Conservation (phyloP, 2,888 invertebrate species). For the Mesorhabditis sp. region DNA sequence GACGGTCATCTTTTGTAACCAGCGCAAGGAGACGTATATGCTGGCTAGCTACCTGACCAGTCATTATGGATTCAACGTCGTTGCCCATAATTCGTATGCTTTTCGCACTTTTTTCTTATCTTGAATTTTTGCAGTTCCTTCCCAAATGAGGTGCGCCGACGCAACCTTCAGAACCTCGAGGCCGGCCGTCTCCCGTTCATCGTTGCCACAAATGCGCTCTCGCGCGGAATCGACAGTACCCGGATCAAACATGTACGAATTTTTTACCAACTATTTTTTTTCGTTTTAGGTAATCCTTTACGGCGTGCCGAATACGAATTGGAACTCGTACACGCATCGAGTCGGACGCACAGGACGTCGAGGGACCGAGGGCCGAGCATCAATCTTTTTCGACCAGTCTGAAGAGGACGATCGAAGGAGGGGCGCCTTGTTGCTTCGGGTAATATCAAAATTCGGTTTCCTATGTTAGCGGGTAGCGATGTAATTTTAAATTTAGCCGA, state of each 20-base stretch:
- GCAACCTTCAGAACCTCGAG: background rate
- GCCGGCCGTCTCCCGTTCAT: background rate
- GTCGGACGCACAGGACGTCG: background rate
- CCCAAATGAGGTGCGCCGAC: background rate
- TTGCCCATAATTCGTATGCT: background rate
- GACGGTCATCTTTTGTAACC: constrained; percentile 1
- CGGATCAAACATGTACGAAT: constrained; percentile 3
- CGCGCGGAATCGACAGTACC: background rate
- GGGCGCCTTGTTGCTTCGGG: background rate
- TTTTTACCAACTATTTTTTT: background rate
- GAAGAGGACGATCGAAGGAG: background rate
- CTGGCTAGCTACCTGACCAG: background rate
- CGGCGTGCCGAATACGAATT: background rate
- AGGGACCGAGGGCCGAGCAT: background rate
- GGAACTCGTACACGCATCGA: background rate
- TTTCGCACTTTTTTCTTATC: background rate
- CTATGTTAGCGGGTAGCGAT: too few relatives aligned
- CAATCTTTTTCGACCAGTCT: background rate
- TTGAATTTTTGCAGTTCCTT: background rate
- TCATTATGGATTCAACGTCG: background rate
- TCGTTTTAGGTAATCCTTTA: background rate
- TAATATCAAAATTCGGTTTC: background rate
- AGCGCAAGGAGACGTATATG: background rate
- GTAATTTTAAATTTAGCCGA: too few relatives aligned
- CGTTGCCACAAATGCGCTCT: background rate